phyloP scores from a whole-genome alignment of 2,797 vertebrate species.

The Nasua narica region DNA sequence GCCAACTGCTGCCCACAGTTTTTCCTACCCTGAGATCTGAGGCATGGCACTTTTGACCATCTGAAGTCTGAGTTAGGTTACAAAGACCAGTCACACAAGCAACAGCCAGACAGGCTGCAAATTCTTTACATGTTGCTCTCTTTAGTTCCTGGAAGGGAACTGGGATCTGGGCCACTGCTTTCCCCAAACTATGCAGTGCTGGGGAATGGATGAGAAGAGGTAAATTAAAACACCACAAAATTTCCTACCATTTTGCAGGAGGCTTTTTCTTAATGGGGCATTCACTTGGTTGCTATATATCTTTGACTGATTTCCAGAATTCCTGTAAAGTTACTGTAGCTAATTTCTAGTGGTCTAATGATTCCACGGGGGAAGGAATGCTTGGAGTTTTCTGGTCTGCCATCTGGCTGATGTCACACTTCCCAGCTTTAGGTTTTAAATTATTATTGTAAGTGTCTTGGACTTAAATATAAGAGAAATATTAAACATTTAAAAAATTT shows the following conservation, averaged over 20 bases:
- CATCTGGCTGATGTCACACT: neutral
- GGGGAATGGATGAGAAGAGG: neutral
- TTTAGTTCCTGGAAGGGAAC: neutral
- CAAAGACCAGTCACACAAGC: neutral
- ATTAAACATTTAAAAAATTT: neutral
- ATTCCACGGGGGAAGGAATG: neutral
- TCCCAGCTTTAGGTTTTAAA: neutral
- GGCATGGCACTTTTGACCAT: neutral
- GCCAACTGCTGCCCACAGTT: neutral
- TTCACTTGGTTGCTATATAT: neutral
- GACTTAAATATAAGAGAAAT: neutral
- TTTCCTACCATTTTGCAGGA: neutral
- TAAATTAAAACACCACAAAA: neutral
- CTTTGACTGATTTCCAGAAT: neutral
- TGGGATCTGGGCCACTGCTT: neutral
- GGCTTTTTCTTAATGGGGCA: neutral
- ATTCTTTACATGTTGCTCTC: neutral
- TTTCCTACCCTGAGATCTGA: neutral
- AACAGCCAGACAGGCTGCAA: neutral
- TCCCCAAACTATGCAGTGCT: neutral
- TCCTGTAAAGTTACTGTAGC: neutral
- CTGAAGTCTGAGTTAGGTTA: neutral
- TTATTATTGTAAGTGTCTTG: neutral
- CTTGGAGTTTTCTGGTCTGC: neutral
- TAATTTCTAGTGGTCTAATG: neutral